Base-by-base conservation (phyloP, 2,113 vertebrate genomes). In the Apaloderma vittatum region DNA sequence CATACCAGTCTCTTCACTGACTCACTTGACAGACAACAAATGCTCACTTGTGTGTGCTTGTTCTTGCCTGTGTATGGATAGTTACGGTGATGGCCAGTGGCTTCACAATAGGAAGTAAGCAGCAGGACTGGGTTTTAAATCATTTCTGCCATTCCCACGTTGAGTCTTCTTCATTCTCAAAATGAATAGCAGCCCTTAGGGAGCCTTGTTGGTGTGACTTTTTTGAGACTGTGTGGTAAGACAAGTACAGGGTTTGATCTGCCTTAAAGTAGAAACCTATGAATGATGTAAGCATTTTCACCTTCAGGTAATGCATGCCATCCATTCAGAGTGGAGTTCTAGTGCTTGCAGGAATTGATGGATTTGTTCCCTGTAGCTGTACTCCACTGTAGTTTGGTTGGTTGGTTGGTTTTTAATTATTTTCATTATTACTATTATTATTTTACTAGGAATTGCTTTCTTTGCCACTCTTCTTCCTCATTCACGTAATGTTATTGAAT, bases 81-180 rank as follows among this genome's bases (percentile, higher is more conserved):
- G 30, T 40, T 40, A 40, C 12, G 6, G 8, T 1, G 0, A 15
- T 15, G 30, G 27, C 61, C 37, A 11, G 18, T 54, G 72, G 11
- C 32, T 78, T 65, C 34, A 8, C 17, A 34, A 8, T 55, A 30
- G 14, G 49, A 79, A 63, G 16, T 61, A 26, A 37, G 19, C 1
- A 0, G 9, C 24, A 26, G 4, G 21, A 70, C 27, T 62, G 36
- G 30, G 68, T 77, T 57, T 26, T 76, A 45, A 86, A 89, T 43
- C 12, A 46, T 72, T 87, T 21, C 34, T 46, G 12, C 15, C 0
- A 0, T 70, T 86, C 11, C 15, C 43, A 8, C 19, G 3, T 8
- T 2, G 3, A 27, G 4, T 22, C 6, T 23, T 4, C 46, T 67
- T 84, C 19, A 30, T 59, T 27, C 19, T 87, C 26, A 51, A 40